Evolutionary conservation across 2,888 invertebrate species (phyloP).

Genomic region (Gerris lacustris): DNA sequence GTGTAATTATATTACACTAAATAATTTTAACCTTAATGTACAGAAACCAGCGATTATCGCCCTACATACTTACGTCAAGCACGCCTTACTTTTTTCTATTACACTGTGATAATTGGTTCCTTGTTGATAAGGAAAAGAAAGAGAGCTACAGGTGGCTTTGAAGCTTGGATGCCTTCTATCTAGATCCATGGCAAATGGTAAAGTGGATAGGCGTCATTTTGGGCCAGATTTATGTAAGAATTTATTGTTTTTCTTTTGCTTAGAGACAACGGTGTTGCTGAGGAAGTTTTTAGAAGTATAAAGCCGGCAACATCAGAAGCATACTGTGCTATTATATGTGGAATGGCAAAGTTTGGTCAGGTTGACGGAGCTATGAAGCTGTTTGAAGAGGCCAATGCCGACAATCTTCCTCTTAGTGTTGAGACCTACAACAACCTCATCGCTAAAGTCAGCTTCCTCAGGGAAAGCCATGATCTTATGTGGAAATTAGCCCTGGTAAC

Average conservation of each 20-base stretch:
- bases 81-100: no score
- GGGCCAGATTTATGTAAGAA: no score
- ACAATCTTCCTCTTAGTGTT: constrained; percentile 50
- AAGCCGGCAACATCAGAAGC: constrained; percentile 54
- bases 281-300: constrained; percentile 59
- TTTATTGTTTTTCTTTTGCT: constrained; percentile 23
- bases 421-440: constrained; percentile 60
- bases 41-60: no score
- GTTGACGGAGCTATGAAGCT: constrained; percentile 52
- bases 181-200: no score
- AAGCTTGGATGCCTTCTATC: no score
- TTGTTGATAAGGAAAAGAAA: no score
- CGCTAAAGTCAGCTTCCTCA: constrained; percentile 46
- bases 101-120: no score
- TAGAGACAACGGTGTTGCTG: constrained; percentile 58
- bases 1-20: no score
- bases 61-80: no score
- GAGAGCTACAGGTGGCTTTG: no score
- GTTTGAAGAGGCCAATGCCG: constrained; percentile 52
- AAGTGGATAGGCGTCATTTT: no score
- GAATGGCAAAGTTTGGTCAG: constrained; percentile 62
- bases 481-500: constrained; percentile 45
- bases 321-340: constrained; percentile 68
- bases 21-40: no score
- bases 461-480: constrained; percentile 52